phyloP scores from a whole-genome alignment of 92 coral and sea anemone genomes.

The Epizoanthus rinbou region DNA sequence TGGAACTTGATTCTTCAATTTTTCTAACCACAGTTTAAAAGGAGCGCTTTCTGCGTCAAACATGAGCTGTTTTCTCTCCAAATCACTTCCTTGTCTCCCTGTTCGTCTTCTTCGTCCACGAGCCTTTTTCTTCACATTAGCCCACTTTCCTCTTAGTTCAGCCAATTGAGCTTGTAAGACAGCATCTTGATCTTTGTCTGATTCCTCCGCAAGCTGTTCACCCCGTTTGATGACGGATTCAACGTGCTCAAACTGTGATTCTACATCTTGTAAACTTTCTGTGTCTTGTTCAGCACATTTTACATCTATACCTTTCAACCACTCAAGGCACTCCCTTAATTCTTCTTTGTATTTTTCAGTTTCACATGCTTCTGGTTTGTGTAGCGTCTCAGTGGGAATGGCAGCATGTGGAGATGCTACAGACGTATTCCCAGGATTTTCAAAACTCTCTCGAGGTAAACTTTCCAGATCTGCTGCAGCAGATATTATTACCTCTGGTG shows the following conservation, averaged over 20 bases:
- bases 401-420: neutral
- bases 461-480: neutral
- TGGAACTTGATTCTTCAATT: constrained; percentile 41
- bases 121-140: constrained; percentile 50
- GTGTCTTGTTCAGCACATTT: constrained; percentile 44
- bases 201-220: constrained; percentile 40
- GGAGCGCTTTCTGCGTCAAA: constrained; percentile 58
- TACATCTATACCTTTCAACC: constrained; percentile 43
- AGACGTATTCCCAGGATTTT: neutral
- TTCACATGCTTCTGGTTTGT: constrained; percentile 18
- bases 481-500: neutral
- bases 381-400: neutral
- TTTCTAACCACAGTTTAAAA: constrained; percentile 49
- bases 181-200: constrained; percentile 45
- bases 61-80: constrained; percentile 61
- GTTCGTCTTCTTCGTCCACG: constrained; percentile 53
- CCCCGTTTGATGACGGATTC: constrained; percentile 61
- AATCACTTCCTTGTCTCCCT: constrained; percentile 62
- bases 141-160: constrained; percentile 64
- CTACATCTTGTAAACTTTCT: constrained; percentile 53
- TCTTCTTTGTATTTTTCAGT: constrained; percentile 36
- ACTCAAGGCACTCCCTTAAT: constrained; percentile 41
- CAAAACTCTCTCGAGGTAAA: neutral
- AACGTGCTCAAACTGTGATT: constrained; percentile 42
- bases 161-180: constrained; percentile 51